Percentiles rank a stretch among this genome's conserved stretches.
Evolutionary conservation across 2,113 vertebrate genomes (phyloP).

Genomic region (Nibea albiflora): DNA sequence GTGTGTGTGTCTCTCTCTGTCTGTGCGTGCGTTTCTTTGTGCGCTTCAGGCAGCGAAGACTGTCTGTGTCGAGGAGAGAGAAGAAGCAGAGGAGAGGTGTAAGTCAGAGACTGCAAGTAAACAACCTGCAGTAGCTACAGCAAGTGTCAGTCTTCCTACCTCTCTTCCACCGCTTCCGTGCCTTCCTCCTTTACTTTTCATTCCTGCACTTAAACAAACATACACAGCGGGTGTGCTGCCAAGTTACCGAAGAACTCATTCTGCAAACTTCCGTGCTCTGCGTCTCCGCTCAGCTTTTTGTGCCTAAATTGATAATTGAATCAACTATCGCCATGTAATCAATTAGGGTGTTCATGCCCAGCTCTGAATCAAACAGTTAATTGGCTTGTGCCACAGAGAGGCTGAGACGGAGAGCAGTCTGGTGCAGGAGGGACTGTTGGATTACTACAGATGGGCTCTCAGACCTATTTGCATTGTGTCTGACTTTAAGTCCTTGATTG

Average conservation of each 20-base stretch:
- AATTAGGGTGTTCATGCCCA: slow-evolving; percentile 77
- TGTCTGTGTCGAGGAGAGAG: slow-evolving; percentile 63
- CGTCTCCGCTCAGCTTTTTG: slow-evolving; percentile 58
- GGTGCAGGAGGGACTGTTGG: slow-evolving; percentile 72
- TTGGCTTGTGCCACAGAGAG: slow-evolving; percentile 82
- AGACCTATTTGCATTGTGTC: slow-evolving; percentile 73
- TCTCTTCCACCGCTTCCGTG: slow-evolving; percentile 42
- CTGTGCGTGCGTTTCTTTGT: slow-evolving; percentile 40
- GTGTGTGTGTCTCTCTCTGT: background rate
- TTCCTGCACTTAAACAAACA: slow-evolving; percentile 67
- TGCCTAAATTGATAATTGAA: slow-evolving; percentile 82
- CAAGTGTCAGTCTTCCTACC: slow-evolving; percentile 70
- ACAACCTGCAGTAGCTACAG: slow-evolving; percentile 72
- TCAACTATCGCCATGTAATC: slow-evolving; percentile 80
- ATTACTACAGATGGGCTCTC: slow-evolving; percentile 73
- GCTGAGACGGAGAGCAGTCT: slow-evolving; percentile 54
- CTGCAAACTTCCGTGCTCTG: slow-evolving; percentile 56
- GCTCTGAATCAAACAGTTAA: slow-evolving; percentile 78
- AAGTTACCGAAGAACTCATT: slow-evolving; percentile 58
- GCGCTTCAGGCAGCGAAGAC: slow-evolving; percentile 51
- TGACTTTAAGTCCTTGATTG: slow-evolving; percentile 75
- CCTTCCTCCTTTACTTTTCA: slow-evolving; percentile 60
- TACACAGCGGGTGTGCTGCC: slow-evolving; percentile 56
- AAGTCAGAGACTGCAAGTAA: slow-evolving; percentile 73
- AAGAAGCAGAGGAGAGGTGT: slow-evolving; percentile 59